These are phyloP conservation scores for Rallus crepitans DNA, from an alignment of 2,797 vertebrate species.

Conservation along the genomic window DNA sequence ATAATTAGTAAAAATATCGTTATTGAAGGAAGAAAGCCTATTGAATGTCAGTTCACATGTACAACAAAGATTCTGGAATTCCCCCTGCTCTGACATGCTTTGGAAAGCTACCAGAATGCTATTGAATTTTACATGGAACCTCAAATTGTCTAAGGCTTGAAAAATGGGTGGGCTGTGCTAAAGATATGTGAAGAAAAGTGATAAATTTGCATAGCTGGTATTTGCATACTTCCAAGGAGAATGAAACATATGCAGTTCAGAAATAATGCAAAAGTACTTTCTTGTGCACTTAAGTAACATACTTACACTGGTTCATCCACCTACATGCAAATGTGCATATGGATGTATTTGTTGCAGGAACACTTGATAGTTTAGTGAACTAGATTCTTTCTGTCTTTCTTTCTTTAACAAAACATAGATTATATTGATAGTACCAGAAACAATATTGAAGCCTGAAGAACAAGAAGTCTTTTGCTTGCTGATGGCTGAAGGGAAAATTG, in stretches of 20 bases:
- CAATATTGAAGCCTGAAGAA: not conserved
- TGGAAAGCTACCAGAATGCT: not conserved
- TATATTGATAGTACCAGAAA: not conserved
- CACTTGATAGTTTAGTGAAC: not conserved
- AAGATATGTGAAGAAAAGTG: not conserved
- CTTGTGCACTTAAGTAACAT: not conserved
- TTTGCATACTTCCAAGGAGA: not conserved
- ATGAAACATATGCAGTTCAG: not conserved
- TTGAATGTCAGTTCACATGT: not conserved
- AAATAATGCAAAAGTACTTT: not conserved
- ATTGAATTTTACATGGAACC: not conserved
- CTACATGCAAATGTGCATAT: not conserved
- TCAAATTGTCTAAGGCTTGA: conserved; percentile 2
- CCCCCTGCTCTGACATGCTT: not conserved
- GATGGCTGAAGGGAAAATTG: not conserved
- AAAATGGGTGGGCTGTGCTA: not conserved
- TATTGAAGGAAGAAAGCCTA: not conserved
- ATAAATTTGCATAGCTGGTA: not conserved
- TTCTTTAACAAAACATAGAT: not conserved
- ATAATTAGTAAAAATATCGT: not conserved
- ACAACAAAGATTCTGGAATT: not conserved
- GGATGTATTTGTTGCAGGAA: not conserved
- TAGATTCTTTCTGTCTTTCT: not conserved
- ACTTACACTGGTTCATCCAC: not conserved
- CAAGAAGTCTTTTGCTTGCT: not conserved